Conservation (phyloP, 1,140 invertebrate genomes). For the Bacillus rossius region DNA sequence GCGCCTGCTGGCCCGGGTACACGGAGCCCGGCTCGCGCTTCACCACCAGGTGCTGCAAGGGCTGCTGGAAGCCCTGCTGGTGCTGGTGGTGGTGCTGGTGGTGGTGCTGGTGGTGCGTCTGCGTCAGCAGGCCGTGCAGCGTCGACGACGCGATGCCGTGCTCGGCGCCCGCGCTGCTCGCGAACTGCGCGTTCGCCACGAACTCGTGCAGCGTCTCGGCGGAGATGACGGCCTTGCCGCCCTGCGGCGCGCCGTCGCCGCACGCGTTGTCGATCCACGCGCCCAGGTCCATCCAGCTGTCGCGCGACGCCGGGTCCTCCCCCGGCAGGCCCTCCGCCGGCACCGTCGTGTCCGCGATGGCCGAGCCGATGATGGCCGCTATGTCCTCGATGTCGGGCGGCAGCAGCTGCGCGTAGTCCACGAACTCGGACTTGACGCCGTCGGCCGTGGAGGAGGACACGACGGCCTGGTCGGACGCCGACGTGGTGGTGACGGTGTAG, state of each 20-base stretch:
- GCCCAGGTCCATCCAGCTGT: slow-evolving; percentile 76
- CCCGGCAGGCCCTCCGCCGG: slow-evolving; percentile 43
- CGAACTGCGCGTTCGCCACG: slow-evolving; percentile 51
- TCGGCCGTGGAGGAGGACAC: slow-evolving; percentile 40
- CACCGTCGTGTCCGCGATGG: slow-evolving; percentile 83
- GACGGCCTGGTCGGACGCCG: slow-evolving; percentile 28
- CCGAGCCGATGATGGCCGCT: slow-evolving; percentile 79
- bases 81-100: slow-evolving; percentile 17
- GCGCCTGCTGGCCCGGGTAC: slow-evolving; percentile 47
- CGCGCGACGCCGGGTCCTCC: slow-evolving; percentile 50
- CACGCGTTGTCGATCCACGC: slow-evolving; percentile 76
- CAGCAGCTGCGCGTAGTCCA: slow-evolving; percentile 45
- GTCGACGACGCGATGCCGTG: slow-evolving; percentile 43
- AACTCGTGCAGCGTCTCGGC: slow-evolving; percentile 61
- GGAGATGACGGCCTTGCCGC: slow-evolving; percentile 43
- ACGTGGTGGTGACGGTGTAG: slow-evolving; percentile 16
- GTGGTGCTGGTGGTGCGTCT: slow-evolving; percentile 1
- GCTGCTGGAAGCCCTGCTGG: slow-evolving; percentile 5
- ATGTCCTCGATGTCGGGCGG: slow-evolving; percentile 74
- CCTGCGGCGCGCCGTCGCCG: slow-evolving; percentile 27
- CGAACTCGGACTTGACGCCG: slow-evolving; percentile 42
- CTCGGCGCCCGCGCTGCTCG: slow-evolving; percentile 15
- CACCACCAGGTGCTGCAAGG: slow-evolving; percentile 1
- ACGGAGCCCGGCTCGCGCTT: slow-evolving; percentile 14
- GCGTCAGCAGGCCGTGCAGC: slow-evolving; percentile 62